phyloP scores from a whole-genome alignment of 2,797 vertebrate genomes.

The Acrocephalus scirpaceus region DNA sequence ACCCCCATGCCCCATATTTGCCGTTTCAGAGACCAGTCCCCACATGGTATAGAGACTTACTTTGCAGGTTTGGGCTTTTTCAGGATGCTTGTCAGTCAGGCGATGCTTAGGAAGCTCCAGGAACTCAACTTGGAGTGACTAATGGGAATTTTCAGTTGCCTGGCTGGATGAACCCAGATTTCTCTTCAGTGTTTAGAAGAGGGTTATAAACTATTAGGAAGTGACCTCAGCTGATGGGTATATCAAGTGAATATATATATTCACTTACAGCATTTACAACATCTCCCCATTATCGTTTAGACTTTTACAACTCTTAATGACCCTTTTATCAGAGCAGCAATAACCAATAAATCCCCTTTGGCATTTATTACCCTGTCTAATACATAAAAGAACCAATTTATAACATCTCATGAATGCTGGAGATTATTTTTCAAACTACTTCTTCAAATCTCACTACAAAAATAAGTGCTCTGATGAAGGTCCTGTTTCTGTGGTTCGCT shows the following conservation, averaged over 20 bases:
- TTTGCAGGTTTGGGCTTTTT: not conserved
- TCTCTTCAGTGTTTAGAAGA: conserved; percentile 1
- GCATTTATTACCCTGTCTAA: conserved; percentile 54
- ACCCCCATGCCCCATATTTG: accelerated
- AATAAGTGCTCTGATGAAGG: not conserved
- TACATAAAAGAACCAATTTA: conserved; percentile 59
- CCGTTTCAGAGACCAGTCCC: not conserved
- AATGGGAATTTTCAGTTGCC: not conserved
- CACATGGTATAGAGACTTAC: not conserved
- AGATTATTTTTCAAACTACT: conserved; percentile 52
- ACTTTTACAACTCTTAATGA: conserved; percentile 67
- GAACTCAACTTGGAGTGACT: not conserved
- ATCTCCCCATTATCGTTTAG: conserved; percentile 64
- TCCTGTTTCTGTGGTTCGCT: not conserved
- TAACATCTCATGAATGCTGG: conserved; percentile 35
- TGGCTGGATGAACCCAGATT: not conserved
- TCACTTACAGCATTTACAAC: conserved; percentile 59
- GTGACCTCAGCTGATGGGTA: conserved; percentile 34
- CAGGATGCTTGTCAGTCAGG: not conserved
- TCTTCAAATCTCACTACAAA: not conserved
- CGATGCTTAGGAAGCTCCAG: not conserved
- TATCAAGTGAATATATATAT: not conserved
- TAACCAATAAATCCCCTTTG: conserved; percentile 63
- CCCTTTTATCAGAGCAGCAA: conserved; percentile 65
- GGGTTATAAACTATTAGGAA: conserved; percentile 47